Evolutionary conservation across 2,888 invertebrate genomes (phyloP).

Genomic region (Hybos culiciformis): DNA sequence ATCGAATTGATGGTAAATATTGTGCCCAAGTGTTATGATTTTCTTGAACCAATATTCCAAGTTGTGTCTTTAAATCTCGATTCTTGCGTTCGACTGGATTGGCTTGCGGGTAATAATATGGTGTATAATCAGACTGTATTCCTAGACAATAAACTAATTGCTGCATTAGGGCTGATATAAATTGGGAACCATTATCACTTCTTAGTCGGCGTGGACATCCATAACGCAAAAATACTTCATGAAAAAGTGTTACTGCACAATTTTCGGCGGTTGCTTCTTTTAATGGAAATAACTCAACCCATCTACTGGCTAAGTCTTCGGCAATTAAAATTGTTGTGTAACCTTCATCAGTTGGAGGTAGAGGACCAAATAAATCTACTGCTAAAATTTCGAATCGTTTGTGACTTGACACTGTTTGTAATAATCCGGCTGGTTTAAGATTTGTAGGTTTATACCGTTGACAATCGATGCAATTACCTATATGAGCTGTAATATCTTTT

Average conservation of each 20-base stretch:
- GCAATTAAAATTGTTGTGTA: slow-evolving; percentile 11
- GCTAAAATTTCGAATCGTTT: slow-evolving; percentile 1
- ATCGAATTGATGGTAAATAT: slow-evolving; percentile 22
- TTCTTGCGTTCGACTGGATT: slow-evolving; percentile 14
- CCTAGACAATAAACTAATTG: slow-evolving; percentile 14
- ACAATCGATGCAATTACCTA: slow-evolving; percentile 11
- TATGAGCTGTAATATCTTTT: slow-evolving; percentile 8
- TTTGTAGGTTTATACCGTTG: slow-evolving; percentile 13
- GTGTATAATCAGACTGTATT: slow-evolving; percentile 2
- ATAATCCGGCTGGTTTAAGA: slow-evolving; percentile 12
- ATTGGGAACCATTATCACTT: slow-evolving; percentile 25
- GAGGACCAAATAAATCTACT: slow-evolving; percentile 13
- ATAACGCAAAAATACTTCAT: slow-evolving; percentile 22
- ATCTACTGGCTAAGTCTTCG: slow-evolving; percentile 16
- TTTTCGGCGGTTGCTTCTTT: slow-evolving; percentile 18
- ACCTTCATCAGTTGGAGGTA: slow-evolving; percentile 9
- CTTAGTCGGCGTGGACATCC: slow-evolving; percentile 20
- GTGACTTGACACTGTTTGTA: slow-evolving; percentile 10
- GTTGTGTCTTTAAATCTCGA: slow-evolving; percentile 14
- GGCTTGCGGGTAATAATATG: slow-evolving; percentile 14
- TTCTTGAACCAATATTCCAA: slow-evolving; percentile 10
- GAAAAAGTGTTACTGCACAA: slow-evolving; percentile 17
- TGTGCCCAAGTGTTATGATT: slow-evolving; percentile 6
- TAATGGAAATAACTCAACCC: slow-evolving; percentile 20
- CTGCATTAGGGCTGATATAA: slow-evolving; percentile 25